These are phyloP conservation scores for Pardalotus punctatus DNA, from an alignment of 2,113 vertebrate species.

Conservation along the genomic window DNA sequence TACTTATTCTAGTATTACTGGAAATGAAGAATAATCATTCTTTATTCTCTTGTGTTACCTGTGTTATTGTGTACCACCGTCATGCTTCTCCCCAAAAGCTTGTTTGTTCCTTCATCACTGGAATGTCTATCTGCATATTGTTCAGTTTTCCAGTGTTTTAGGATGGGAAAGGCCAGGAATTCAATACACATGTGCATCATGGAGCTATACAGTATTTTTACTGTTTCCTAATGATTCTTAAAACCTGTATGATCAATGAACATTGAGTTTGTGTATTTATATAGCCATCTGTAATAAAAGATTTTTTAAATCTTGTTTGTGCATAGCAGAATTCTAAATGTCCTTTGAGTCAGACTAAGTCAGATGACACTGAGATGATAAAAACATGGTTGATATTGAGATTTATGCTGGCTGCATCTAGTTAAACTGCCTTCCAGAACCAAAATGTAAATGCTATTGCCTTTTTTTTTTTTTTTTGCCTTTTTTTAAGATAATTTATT, in stretches of 20 bases:
- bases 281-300: not conserved
- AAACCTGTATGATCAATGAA: not conserved
- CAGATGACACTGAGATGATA: not conserved
- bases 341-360: not conserved
- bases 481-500: not conserved
- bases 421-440: not conserved
- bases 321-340: not conserved
- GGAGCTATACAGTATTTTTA: not conserved
- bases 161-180: not conserved
- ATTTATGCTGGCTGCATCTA: not conserved
- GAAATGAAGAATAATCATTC: not conserved
- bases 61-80: not conserved
- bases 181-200: not conserved
- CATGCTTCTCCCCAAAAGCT: not conserved
- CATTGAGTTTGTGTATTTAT: not conserved
- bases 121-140: not conserved
- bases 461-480: not conserved
- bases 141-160: not conserved
- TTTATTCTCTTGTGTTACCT: not conserved
- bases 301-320: accelerated
- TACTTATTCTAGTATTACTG: not conserved
- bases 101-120: not conserved
- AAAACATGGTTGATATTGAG: not conserved
- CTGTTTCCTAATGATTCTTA: not conserved
- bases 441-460: not conserved